These are phyloP conservation scores for Echinarachnius parma DNA, from an alignment of 53 echinoderm and acorn worm genomes.

Conservation along the genomic window DNA sequence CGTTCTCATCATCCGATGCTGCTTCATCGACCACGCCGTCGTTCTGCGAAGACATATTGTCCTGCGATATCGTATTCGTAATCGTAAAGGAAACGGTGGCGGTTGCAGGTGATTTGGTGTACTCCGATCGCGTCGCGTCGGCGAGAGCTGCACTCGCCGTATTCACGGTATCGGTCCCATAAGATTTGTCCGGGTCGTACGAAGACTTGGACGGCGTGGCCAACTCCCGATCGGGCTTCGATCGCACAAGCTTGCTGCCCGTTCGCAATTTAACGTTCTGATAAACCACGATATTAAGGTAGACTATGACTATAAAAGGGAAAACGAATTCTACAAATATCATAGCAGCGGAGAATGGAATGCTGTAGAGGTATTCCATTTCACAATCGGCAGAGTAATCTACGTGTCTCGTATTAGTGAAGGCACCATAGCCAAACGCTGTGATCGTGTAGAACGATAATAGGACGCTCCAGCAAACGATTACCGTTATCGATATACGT, in stretches of 20 bases:
- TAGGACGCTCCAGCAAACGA: constrained; percentile 41
- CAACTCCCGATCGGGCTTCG: constrained; percentile 15
- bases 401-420: constrained; percentile 43
- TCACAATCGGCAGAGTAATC: constrained; percentile 72
- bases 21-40: too few species aligned
- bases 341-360: constrained; percentile 39
- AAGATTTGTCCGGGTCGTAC: background rate
- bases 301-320: constrained; percentile 51
- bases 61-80: too few species aligned
- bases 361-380: constrained; percentile 49
- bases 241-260: constrained; percentile 39
- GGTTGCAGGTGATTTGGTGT: too few species aligned
- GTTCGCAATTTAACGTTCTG: constrained; percentile 60
- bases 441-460: constrained; percentile 50
- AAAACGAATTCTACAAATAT: constrained; percentile 55
- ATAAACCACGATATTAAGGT: constrained; percentile 58
- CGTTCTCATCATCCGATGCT: too few species aligned
- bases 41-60: too few species aligned
- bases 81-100: too few species aligned
- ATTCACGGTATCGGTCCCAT: constrained; percentile 8
- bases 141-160: constrained; percentile 22
- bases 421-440: constrained; percentile 57
- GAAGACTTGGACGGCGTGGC: background rate
- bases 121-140: too few species aligned
- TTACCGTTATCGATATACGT: constrained; percentile 42